Percentiles rank a stretch among this genome's conserved stretches.
These are phyloP conservation scores for Malurus elegans DNA, from an alignment of 2,113 vertebrate genomes.

Conservation along the genomic window DNA sequence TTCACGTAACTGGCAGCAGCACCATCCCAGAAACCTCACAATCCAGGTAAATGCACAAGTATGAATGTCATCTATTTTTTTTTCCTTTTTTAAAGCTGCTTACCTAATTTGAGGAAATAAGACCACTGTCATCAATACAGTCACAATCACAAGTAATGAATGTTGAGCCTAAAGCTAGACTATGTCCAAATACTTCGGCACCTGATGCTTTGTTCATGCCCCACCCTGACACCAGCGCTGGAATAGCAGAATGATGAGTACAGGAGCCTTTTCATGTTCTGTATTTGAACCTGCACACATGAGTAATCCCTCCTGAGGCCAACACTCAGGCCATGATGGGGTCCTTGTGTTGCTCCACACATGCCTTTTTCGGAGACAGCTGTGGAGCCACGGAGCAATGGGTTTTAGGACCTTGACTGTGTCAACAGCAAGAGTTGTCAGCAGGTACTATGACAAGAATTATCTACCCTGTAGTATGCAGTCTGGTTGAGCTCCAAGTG, in stretches of 20 bases:
- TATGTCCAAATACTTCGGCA: not conserved
- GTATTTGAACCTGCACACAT: not conserved
- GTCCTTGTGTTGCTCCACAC: not conserved
- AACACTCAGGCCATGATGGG: not conserved
- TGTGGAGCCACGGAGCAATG: not conserved
- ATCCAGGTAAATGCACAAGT: not conserved
- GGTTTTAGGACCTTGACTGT: not conserved
- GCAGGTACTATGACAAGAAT: not conserved
- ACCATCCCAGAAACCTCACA: constrained; percentile 13
- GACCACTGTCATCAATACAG: not conserved
- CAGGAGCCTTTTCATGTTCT: not conserved
- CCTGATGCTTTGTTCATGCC: not conserved
- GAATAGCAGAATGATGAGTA: not conserved
- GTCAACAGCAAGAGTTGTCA: not conserved
- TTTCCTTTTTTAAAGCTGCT: not conserved
- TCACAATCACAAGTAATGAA: not conserved
- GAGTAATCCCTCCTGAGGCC: not conserved
- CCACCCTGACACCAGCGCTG: not conserved
- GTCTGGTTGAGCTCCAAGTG: not conserved
- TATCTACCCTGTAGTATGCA: not conserved
- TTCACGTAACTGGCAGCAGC: not conserved
- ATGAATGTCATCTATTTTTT: not conserved
- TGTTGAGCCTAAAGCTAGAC: not conserved
- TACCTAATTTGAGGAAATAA: not conserved
- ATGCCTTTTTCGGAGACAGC: not conserved